These are phyloP conservation scores for Cylindroiulus punctatus DNA, from an alignment of 2,888 invertebrate species.

Conservation along the genomic window DNA sequence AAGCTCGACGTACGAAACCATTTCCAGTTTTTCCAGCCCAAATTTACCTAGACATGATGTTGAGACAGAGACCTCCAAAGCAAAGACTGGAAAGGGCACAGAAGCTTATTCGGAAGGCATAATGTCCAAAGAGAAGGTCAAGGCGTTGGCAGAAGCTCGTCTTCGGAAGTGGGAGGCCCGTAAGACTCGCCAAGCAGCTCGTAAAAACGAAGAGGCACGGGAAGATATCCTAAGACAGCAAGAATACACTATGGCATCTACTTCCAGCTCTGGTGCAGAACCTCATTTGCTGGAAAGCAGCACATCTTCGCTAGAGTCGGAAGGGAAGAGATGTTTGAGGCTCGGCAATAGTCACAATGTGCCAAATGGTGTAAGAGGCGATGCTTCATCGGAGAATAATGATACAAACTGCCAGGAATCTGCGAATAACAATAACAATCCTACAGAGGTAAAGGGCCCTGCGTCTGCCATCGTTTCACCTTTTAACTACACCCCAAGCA, in stretches of 20 bases:
- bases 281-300: slow-evolving; percentile 19
- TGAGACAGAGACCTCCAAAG: slow-evolving; percentile 51
- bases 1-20: slow-evolving; percentile 66
- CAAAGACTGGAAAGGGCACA: slow-evolving; percentile 43
- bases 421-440: slow-evolving; percentile 44
- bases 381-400: background rate
- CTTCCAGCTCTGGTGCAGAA: slow-evolving; percentile 11
- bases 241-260: background rate
- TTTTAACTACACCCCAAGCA: slow-evolving; percentile 68
- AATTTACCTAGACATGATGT: slow-evolving; percentile 42
- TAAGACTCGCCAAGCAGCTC: slow-evolving; percentile 45
- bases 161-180: slow-evolving; percentile 50
- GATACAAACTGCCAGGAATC: background rate
- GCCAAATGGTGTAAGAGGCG: background rate
- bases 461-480: slow-evolving; percentile 68
- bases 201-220: background rate
- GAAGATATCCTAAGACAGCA: background rate
- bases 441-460: slow-evolving; percentile 51
- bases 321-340: slow-evolving; percentile 10
- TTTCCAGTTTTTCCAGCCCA: slow-evolving; percentile 59
- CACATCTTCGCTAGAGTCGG: slow-evolving; percentile 7
- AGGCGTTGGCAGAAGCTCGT: slow-evolving; percentile 50
- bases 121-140: slow-evolving; percentile 46
- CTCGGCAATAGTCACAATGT: background rate
- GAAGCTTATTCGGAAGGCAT: slow-evolving; percentile 30